Conservation (phyloP, 2,113 vertebrate genomes). For the Sinosuthora webbiana region DNA sequence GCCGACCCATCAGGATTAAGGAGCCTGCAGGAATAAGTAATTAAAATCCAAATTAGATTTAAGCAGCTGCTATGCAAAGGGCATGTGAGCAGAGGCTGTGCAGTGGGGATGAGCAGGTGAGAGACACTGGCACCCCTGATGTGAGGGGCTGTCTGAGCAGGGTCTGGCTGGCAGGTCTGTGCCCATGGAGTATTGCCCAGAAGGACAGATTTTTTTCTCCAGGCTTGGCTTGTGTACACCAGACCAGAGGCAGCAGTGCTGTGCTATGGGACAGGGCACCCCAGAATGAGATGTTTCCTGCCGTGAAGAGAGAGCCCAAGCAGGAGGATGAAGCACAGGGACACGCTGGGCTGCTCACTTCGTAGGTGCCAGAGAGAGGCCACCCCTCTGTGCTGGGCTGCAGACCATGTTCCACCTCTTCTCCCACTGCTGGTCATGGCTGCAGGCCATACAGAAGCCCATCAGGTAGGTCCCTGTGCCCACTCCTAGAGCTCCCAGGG, state of each 20-base stretch:
- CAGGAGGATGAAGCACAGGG: neutral
- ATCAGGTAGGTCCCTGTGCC: slow-evolving; percentile 70
- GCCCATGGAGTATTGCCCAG: neutral
- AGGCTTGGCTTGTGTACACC: neutral
- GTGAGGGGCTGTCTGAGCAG: neutral
- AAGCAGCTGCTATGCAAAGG: slow-evolving; percentile 12
- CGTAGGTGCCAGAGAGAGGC: slow-evolving; percentile 50
- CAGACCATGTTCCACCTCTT: slow-evolving; percentile 87
- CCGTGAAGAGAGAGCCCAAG: neutral
- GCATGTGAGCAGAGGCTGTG: neutral
- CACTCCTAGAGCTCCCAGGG: fast-evolving
- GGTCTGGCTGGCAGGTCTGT: fast-evolving
- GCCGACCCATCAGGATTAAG: slow-evolving; percentile 67
- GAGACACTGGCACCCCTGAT: neutral
- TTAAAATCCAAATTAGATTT: slow-evolving; percentile 79
- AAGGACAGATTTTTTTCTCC: neutral
- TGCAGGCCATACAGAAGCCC: slow-evolving; percentile 84
- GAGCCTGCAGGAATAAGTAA: slow-evolving; percentile 9
- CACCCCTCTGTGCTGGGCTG: slow-evolving; percentile 10
- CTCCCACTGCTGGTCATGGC: slow-evolving; percentile 86
- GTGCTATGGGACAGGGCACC: fast-evolving
- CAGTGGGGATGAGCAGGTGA: neutral
- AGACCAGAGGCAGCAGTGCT: neutral
- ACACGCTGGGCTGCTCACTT: neutral
- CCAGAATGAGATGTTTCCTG: neutral